These are phyloP conservation scores for Chaetodon auriga DNA, from an alignment of 2,113 vertebrate species.

Conservation along the genomic window DNA sequence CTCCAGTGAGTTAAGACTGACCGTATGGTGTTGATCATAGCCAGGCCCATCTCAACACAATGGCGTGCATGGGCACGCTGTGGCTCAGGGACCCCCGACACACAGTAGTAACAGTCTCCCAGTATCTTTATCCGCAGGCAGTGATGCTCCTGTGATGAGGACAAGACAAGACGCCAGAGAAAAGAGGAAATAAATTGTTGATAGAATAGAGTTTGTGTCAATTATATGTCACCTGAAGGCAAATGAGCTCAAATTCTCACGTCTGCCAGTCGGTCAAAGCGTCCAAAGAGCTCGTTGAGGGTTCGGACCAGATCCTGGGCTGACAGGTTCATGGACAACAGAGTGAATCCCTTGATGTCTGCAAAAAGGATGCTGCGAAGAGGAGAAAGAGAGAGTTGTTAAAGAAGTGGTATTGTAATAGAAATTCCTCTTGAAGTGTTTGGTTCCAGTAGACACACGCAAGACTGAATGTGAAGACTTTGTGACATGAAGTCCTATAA, in stretches of 20 bases:
- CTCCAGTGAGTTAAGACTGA: slow-evolving; percentile 61
- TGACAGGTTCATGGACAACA: slow-evolving; percentile 94
- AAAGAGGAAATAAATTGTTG: background rate
- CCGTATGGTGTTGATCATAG: slow-evolving; percentile 97
- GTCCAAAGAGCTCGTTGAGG: slow-evolving; percentile 96
- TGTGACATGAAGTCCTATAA: no score
- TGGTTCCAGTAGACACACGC: background rate
- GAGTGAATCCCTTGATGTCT: slow-evolving; percentile 97
- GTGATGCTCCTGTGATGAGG: slow-evolving; percentile 89
- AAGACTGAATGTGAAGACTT: background rate
- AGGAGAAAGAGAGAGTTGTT: slow-evolving; percentile 16
- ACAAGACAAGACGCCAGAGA: background rate
- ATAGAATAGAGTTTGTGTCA: background rate
- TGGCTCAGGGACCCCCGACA: slow-evolving; percentile 95
- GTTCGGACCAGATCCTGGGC: slow-evolving; percentile 95
- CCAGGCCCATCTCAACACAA: slow-evolving; percentile 96
- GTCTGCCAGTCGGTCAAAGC: slow-evolving; percentile 95
- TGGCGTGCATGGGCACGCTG: slow-evolving; percentile 93
- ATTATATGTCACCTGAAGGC: background rate
- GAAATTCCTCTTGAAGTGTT: background rate
- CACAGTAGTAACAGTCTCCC: slow-evolving; percentile 98
- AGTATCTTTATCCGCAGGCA: slow-evolving; percentile 97
- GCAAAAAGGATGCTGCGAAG: slow-evolving; percentile 94
- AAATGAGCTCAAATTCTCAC: slow-evolving; percentile 75
- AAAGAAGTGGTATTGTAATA: background rate